Conservation (phyloP, 2,888 invertebrate species). For the Acleris emargana region DNA sequence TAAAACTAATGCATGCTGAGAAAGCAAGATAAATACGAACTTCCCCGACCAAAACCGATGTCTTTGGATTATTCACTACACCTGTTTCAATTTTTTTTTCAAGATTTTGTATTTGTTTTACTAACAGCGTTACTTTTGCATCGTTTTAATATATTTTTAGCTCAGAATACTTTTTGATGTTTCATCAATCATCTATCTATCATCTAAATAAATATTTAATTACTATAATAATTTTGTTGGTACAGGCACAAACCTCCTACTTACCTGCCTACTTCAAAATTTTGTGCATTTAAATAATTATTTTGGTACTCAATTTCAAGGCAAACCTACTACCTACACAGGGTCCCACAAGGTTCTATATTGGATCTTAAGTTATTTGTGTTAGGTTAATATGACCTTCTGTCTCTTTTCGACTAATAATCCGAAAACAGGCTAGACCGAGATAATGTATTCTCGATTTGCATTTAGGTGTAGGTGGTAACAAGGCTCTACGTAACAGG, state of each 20-base stretch:
- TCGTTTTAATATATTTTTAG: too few relatives aligned
- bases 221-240: too few relatives aligned
- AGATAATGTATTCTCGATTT: conserved; percentile 16
- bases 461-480: conserved; percentile 26
- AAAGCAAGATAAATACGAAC: too few relatives aligned
- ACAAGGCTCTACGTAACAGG: conserved; percentile 26
- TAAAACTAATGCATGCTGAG: too few relatives aligned
- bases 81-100: too few relatives aligned
- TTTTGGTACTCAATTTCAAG: conserved; percentile 46
- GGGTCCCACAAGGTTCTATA: conserved; percentile 60
- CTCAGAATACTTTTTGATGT: too few relatives aligned
- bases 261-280: conserved; percentile 21
- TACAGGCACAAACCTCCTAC: background rate
- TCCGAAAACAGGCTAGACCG: conserved; percentile 16
- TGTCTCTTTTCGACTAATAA: conserved; percentile 19
- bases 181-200: too few relatives aligned
- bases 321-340: conserved; percentile 53
- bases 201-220: too few relatives aligned
- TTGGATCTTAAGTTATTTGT: conserved; percentile 57
- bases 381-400: conserved; percentile 39
- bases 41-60: too few relatives aligned
- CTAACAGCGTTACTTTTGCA: too few relatives aligned
- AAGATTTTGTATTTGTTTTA: too few relatives aligned
- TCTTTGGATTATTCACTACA: too few relatives aligned
- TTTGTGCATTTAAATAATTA: conserved; percentile 1